A percentile compares a stretch with the other conserved stretches of the same genome.
Evolutionary conservation across 1,140 invertebrate genomes (phyloP).

Genomic region (Akabosia matsudoensis): DNA sequence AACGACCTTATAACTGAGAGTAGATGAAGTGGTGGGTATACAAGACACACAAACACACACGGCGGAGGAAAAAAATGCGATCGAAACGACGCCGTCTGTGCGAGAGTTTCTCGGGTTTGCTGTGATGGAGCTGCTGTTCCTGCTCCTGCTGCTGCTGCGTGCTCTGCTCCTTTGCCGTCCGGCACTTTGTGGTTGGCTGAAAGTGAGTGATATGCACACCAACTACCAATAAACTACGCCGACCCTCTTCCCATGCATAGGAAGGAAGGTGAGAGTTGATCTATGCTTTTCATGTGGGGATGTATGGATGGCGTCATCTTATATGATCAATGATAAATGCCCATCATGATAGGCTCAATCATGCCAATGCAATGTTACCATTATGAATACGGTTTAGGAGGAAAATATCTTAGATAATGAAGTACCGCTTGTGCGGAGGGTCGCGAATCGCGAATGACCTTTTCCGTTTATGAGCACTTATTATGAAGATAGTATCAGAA

Average conservation of each 20-base stretch:
- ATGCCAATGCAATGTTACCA: too few species aligned
- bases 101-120: background rate
- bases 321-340: too few species aligned
- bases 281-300: too few species aligned
- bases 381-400: too few species aligned
- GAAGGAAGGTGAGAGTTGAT: background rate
- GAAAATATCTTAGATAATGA: too few species aligned
- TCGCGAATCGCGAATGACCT: too few species aligned
- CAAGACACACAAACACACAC: background rate
- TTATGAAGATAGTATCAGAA: too few species aligned
- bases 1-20: background rate
- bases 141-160: constrained; percentile 12
- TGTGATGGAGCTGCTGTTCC: constrained; percentile 18
- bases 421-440: too few species aligned
- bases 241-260: background rate
- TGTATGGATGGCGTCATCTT: too few species aligned
- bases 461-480: too few species aligned
- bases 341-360: too few species aligned
- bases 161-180: background rate
- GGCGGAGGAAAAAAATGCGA: background rate
- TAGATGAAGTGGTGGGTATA: too few species aligned
- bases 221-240: background rate
- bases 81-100: constrained; percentile 24
- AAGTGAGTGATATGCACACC: background rate
- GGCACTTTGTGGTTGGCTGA: constrained; percentile 1